phyloP scores from a whole-genome alignment of 2,797 vertebrate species.

The Babyrousa celebensis region DNA sequence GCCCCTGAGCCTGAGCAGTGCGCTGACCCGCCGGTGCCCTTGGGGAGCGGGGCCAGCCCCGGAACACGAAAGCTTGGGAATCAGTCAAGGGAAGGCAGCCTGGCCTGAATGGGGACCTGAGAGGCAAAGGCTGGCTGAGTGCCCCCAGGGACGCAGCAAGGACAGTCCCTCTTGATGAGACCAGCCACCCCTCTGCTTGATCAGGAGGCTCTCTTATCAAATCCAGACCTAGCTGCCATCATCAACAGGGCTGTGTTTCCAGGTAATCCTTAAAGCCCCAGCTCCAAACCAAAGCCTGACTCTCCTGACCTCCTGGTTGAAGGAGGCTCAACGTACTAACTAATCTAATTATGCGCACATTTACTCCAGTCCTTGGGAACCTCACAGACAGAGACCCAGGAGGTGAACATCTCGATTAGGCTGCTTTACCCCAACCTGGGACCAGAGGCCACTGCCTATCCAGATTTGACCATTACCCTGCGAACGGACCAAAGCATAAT shows the following conservation, averaged over 20 bases:
- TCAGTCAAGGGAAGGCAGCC: not conserved
- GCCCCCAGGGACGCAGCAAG: not conserved
- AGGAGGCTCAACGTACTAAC: conserved; percentile 4
- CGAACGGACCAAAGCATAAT: not conserved
- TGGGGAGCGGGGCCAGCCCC: not conserved
- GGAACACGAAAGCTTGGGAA: not conserved
- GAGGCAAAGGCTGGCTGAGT: not conserved
- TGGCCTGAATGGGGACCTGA: not conserved
- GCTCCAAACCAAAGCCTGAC: not conserved
- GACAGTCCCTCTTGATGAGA: not conserved
- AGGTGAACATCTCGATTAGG: conserved; percentile 55
- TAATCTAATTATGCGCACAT: conserved; percentile 61
- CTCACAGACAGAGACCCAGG: not conserved
- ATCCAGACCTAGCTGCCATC: not conserved
- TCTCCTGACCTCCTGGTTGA: not conserved
- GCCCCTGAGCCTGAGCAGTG: not conserved
- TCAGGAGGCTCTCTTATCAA: not conserved
- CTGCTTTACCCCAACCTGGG: conserved; percentile 1
- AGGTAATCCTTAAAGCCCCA: not conserved
- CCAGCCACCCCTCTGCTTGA: not conserved
- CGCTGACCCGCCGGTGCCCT: not conserved
- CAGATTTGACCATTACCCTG: not conserved
- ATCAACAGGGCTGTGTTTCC: conserved; percentile 2
- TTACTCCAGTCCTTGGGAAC: conserved; percentile 31
- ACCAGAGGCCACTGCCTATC: not conserved